Conservation (phyloP, 2,888 invertebrate species). For the Sericinus montela region DNA sequence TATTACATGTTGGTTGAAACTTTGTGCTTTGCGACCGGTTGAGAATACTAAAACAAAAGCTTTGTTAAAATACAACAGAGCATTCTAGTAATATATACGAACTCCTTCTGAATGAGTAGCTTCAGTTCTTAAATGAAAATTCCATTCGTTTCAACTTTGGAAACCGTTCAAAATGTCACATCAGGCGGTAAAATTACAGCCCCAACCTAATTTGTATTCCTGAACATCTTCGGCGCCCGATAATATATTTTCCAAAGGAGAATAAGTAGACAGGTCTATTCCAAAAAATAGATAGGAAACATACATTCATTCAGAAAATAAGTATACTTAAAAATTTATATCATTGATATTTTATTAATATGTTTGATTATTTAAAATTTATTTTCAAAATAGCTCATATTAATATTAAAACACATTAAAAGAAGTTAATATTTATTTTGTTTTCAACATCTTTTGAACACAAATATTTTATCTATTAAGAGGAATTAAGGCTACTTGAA, state of each 20-base stretch:
- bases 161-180: constrained; percentile 57
- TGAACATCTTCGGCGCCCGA: constrained; percentile 27
- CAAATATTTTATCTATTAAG: no score
- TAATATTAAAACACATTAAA: no score
- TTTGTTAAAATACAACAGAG: neutral
- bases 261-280: constrained; percentile 11
- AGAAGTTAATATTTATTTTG: no score
- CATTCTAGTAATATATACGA: neutral
- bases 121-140: constrained; percentile 50
- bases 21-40: neutral
- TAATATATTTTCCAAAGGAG: constrained; percentile 9
- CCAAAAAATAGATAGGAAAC: neutral
- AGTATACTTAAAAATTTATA: no score
- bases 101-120: neutral
- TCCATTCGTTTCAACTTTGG: constrained; percentile 43
- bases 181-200: constrained; percentile 62
- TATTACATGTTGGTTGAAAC: no score
- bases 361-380: no score
- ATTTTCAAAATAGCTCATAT: no score
- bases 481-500: no score
- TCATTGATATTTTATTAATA: no score
- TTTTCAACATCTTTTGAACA: no score
- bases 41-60: neutral
- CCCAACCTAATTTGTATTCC: constrained; percentile 62
- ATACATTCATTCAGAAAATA: no score